These are phyloP conservation scores for Cettia cetti DNA, from an alignment of 2,113 vertebrate species.

Conservation along the genomic window DNA sequence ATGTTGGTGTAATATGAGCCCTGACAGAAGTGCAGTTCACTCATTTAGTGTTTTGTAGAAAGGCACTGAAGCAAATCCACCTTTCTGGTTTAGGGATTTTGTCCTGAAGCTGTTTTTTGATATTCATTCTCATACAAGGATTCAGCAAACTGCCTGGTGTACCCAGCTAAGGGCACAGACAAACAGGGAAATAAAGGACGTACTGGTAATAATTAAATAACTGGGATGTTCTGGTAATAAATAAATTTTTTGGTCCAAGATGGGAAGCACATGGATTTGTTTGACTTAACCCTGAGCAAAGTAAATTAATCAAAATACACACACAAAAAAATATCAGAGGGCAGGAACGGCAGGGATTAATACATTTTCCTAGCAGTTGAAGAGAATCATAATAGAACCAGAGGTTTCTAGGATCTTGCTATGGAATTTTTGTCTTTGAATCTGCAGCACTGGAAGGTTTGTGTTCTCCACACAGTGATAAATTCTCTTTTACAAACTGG, in stretches of 20 bases:
- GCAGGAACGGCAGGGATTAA: background rate
- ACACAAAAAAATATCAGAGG: background rate
- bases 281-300: background rate
- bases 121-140: background rate
- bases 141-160: background rate
- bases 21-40: background rate
- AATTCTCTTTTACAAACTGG: constrained; percentile 44
- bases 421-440: constrained; percentile 38
- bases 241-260: background rate
- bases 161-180: background rate
- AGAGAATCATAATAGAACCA: background rate
- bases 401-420: background rate
- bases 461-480: constrained; percentile 22
- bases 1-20: background rate
- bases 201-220: background rate
- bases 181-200: background rate
- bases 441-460: background rate
- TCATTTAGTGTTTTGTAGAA: background rate
- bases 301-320: constrained; percentile 12
- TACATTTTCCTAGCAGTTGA: background rate
- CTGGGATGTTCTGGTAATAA: background rate
- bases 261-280: background rate
- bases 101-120: background rate
- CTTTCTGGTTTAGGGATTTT: background rate
- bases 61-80: constrained; percentile 4